These are phyloP conservation scores for Elephantulus edwardii DNA, from an alignment of 2,113 vertebrate species.

Conservation along the genomic window DNA sequence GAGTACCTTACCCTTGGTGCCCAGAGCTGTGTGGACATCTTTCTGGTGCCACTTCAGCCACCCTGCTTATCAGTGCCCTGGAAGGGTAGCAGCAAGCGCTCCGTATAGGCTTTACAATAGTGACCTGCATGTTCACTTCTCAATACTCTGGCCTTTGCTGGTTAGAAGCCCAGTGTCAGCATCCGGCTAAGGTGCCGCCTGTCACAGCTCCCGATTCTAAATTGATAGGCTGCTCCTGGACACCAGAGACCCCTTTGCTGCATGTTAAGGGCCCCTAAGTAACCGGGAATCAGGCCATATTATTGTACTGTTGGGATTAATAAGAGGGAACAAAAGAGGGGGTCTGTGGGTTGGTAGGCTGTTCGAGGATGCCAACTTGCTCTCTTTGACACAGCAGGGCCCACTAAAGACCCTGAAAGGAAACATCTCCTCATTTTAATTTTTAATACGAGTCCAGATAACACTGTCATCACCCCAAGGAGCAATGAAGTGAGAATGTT, in stretches of 20 bases:
- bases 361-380: background rate
- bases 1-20: background rate
- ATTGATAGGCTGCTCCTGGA: background rate
- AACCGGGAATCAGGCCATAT: background rate
- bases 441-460: constrained; percentile 54
- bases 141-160: background rate
- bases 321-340: background rate
- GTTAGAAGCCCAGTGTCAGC: background rate
- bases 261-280: background rate
- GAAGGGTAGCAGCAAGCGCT: too few relatives aligned
- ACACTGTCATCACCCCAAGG: constrained; percentile 20
- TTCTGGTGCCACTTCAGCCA: too few relatives aligned
- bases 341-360: background rate
- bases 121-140: too few relatives aligned
- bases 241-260: background rate
- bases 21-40: background rate
- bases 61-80: background rate
- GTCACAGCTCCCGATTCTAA: background rate
- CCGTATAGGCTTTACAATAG: background rate
- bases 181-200: background rate
- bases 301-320: background rate
- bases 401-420: background rate
- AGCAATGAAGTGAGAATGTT: background rate
- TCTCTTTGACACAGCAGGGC: background rate
- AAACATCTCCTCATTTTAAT: constrained; percentile 43